Evolutionary conservation across 2,888 invertebrate species (phyloP).

Genomic region (Agapostemon virescens): DNA sequence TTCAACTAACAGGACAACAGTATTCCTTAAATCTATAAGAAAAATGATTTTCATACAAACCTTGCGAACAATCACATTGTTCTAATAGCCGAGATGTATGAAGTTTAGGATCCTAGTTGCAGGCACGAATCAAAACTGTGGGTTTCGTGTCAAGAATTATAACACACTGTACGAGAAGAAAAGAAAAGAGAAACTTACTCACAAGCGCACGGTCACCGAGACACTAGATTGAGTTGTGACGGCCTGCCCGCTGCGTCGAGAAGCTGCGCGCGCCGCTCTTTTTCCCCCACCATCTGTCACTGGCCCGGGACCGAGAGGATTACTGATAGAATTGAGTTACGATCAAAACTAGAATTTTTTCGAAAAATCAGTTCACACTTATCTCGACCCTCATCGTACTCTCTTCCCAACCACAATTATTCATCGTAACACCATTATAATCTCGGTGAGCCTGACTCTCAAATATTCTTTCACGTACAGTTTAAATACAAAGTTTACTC

Average conservation of each 20-base stretch:
- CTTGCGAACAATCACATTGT: slow-evolving; percentile 54
- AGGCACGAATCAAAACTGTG: slow-evolving; percentile 23
- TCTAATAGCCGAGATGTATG: slow-evolving; percentile 33
- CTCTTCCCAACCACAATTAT: background rate
- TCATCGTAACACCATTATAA: background rate
- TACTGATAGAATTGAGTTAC: slow-evolving; percentile 34
- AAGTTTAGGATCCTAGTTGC: slow-evolving; percentile 22
- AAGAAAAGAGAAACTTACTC: slow-evolving; percentile 57
- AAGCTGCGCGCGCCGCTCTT: slow-evolving; percentile 54
- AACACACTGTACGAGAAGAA: slow-evolving; percentile 23
- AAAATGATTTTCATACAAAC: slow-evolving; percentile 29
- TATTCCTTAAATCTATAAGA: background rate
- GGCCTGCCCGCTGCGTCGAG: slow-evolving; percentile 67
- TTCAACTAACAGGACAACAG: background rate
- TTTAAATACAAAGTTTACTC: too few relatives aligned
- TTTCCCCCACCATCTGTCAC: slow-evolving; percentile 27
- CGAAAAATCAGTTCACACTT: background rate
- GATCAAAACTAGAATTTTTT: slow-evolving; percentile 11
- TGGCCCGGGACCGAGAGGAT: slow-evolving; percentile 46
- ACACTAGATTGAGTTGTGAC: slow-evolving; percentile 80
- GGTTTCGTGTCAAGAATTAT: slow-evolving; percentile 46
- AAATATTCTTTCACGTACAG: background rate
- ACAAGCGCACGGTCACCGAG: slow-evolving; percentile 74
- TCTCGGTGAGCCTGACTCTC: background rate
- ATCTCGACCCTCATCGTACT: background rate